Percentiles rank a stretch among this genome's conserved stretches.
These are phyloP conservation scores for Plagodis pulveraria DNA, from an alignment of 2,888 invertebrate genomes.

Conservation along the genomic window DNA sequence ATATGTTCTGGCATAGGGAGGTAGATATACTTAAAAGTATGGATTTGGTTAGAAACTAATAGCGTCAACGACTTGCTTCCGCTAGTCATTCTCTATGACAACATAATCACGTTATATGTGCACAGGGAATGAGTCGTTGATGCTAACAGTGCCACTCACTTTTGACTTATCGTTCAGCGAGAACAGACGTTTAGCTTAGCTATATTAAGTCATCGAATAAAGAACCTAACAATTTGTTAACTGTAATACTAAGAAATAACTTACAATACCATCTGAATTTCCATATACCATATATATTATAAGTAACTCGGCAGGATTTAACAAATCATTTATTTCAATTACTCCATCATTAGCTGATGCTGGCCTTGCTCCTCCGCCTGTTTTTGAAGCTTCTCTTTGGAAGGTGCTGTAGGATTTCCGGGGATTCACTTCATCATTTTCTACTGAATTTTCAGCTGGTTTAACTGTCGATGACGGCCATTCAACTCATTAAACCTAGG, in stretches of 20 bases:
- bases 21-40: too few relatives aligned
- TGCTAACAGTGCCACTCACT: too few relatives aligned
- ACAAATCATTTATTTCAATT: background rate
- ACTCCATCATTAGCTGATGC: background rate
- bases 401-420: background rate
- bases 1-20: too few relatives aligned
- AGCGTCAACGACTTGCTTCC: too few relatives aligned
- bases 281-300: background rate
- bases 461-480: background rate
- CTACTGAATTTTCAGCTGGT: background rate
- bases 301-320: background rate
- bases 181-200: too few relatives aligned
- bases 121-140: too few relatives aligned
- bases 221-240: too few relatives aligned
- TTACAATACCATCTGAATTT: background rate
- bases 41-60: too few relatives aligned
- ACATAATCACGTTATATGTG: too few relatives aligned
- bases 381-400: background rate
- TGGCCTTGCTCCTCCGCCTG: background rate
- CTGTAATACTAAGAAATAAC: background rate
- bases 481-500: background rate
- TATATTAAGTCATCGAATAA: too few relatives aligned
- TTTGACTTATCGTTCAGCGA: too few relatives aligned
- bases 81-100: too few relatives aligned
- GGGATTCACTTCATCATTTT: background rate